Evolutionary conservation across 2,797 vertebrate genomes (phyloP), one percentile per base, ranked within the genome.

Genomic region (Rhynchonycteris naso): DNA sequence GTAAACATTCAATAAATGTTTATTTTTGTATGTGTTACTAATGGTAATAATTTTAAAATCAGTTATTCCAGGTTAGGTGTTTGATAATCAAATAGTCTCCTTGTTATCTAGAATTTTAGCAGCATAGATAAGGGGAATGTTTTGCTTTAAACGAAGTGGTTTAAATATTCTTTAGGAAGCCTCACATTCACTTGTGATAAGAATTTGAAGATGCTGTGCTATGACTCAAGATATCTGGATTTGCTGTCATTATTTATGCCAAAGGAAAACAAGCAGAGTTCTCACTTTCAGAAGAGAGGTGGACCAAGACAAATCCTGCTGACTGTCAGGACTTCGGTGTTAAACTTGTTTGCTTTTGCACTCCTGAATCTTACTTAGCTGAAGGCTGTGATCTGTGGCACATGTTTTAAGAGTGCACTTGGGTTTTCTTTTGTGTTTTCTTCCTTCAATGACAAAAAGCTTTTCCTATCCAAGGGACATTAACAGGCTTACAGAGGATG

Each of bases 21-120:
- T 88, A 33, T 65, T 92, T 92, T 74, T 89, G 26, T 83, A 15
- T 88, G 81, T 95, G 81, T 63, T 76, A 54, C 15, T 52, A 84
- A 84, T 59, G 13, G 0, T 79, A 15, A 38, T 75, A 87, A 78
- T 54, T 74, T 93, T 78, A 87, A 82, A 93, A 47, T 83, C 16
- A 58, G 28, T 61, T 82, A 90, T 58, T 6, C 16, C 54, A 81
- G 26, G 4, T 84, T 92, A 90, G 47, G 13, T 78, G 38, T 72
- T 88, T 50, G 21, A 47, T 68, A 84, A 38, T 35, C 13, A 15
- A 87, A 33, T 86, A 78, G 65, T 69, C 52, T 30, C 52, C 28
- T 56, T 69, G 10, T 72, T 66, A 33, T 4, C 7, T 13, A 81
- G 59, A 4, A 75, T 92, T 74, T 69, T 80, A 65, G 16, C 30